Conservation (phyloP, 92 coral and sea anemone species). For the Parazoanthus atlanticus region DNA sequence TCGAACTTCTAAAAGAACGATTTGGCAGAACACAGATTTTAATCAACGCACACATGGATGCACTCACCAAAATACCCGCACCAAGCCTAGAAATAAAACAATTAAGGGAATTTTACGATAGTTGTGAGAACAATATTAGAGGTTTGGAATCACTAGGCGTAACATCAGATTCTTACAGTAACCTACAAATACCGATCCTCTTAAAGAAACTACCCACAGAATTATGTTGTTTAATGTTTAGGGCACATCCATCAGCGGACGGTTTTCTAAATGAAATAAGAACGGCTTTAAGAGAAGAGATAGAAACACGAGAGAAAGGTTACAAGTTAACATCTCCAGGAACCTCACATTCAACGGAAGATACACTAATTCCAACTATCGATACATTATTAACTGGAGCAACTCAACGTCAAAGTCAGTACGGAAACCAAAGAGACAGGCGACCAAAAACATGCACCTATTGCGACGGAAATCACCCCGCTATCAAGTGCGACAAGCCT, state of each 20-base stretch:
- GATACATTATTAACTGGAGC: conserved; percentile 1
- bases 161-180: conserved; percentile 18
- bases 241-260: conserved; percentile 48
- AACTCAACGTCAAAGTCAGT: neutral
- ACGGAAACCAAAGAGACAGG: neutral
- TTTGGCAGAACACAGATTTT: conserved; percentile 27
- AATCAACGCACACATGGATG: conserved; percentile 42
- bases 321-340: neutral
- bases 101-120: conserved; percentile 6
- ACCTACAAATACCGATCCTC: conserved; percentile 32
- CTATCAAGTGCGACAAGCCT: neutral
- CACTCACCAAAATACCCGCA: conserved; percentile 30
- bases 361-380: conserved; percentile 32
- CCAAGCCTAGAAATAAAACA: conserved; percentile 10
- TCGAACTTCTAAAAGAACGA: too few species aligned
- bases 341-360: neutral
- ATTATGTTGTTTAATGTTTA: conserved; percentile 23
- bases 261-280: conserved; percentile 32
- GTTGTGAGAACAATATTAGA: conserved; percentile 18
- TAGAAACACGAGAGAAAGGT: conserved; percentile 33
- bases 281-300: conserved; percentile 39
- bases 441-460: neutral
- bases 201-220: conserved; percentile 32
- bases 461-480: conserved; percentile 14
- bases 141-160: conserved; percentile 37